Conservation (phyloP, 2,113 vertebrate genomes). For the Syngnathus scovelli region DNA sequence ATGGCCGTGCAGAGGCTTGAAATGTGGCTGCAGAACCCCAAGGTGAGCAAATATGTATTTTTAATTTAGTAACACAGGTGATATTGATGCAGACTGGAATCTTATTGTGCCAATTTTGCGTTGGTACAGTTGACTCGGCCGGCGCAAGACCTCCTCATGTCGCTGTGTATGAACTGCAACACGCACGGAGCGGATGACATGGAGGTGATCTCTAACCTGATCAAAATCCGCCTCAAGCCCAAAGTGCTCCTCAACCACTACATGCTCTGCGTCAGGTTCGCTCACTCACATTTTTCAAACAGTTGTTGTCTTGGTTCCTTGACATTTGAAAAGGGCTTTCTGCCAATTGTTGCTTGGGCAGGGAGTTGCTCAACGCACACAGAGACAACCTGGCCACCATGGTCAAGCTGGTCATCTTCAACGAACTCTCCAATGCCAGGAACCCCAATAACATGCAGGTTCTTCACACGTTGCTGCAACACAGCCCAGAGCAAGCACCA, state of each 20-base stretch:
- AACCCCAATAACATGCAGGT: conserved; percentile 99
- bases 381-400: conserved; percentile 92
- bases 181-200: conserved; percentile 88
- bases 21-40: conserved; percentile 99
- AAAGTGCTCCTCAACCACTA: conserved; percentile 96
- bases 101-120: neutral
- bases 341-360: conserved; percentile 43
- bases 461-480: conserved; percentile 89
- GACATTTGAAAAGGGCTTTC: neutral
- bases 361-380: conserved; percentile 90
- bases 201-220: conserved; percentile 94
- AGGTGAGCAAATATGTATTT: conserved; percentile 64
- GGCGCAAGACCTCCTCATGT: conserved; percentile 96
- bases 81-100: neutral
- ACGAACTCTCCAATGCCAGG: conserved; percentile 91
- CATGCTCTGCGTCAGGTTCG: conserved; percentile 90
- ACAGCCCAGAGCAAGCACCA: conserved; percentile 90
- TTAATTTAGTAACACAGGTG: neutral
- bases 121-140: conserved; percentile 84
- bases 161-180: conserved; percentile 92
- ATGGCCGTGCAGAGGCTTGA: conserved; percentile 93
- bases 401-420: conserved; percentile 97
- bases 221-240: conserved; percentile 96
- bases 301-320: neutral
- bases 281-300: too few species aligned